These are phyloP conservation scores for Cephalopholis sonnerati DNA, from an alignment of 2,113 vertebrate genomes.

Conservation along the genomic window DNA sequence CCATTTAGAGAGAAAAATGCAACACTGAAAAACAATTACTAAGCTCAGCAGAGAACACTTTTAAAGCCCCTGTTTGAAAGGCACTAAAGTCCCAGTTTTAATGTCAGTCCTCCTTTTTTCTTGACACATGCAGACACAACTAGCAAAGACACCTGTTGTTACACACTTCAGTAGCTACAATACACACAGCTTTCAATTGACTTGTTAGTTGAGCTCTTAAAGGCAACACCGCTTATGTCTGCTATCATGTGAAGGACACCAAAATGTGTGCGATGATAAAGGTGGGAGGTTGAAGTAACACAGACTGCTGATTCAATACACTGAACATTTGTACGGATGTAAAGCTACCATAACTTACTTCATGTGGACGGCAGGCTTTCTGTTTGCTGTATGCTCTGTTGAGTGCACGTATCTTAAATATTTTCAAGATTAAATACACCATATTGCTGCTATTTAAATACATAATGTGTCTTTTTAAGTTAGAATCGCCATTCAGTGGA, in stretches of 20 bases:
- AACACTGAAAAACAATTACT: constrained; percentile 75
- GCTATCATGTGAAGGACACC: constrained; percentile 62
- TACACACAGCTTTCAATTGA: constrained; percentile 68
- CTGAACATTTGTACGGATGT: constrained; percentile 64
- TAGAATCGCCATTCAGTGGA: constrained; percentile 78
- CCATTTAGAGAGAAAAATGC: constrained; percentile 74
- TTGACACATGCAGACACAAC: constrained; percentile 76
- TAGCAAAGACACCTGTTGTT: constrained; percentile 76
- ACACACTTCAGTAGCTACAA: constrained; percentile 77
- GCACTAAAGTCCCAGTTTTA: constrained; percentile 73
- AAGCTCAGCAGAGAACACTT: constrained; percentile 75
- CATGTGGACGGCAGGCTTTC: constrained; percentile 58
- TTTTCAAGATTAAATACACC: constrained; percentile 85
- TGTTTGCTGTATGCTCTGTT: constrained; percentile 67
- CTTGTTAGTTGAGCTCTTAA: constrained; percentile 76
- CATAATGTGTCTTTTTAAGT: constrained; percentile 83
- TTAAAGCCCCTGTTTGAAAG: constrained; percentile 71
- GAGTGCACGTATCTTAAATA: constrained; percentile 83
- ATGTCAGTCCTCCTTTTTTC: constrained; percentile 52
- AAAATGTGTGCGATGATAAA: constrained; percentile 61
- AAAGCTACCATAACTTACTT: constrained; percentile 68
- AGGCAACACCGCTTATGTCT: constrained; percentile 57
- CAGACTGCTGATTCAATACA: constrained; percentile 71
- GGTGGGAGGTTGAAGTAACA: constrained; percentile 56
- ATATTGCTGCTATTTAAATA: constrained; percentile 85